Percentiles rank a stretch among this genome's conserved stretches.
Conservation (phyloP, 2,888 invertebrate species). For the Melipona beecheii region DNA sequence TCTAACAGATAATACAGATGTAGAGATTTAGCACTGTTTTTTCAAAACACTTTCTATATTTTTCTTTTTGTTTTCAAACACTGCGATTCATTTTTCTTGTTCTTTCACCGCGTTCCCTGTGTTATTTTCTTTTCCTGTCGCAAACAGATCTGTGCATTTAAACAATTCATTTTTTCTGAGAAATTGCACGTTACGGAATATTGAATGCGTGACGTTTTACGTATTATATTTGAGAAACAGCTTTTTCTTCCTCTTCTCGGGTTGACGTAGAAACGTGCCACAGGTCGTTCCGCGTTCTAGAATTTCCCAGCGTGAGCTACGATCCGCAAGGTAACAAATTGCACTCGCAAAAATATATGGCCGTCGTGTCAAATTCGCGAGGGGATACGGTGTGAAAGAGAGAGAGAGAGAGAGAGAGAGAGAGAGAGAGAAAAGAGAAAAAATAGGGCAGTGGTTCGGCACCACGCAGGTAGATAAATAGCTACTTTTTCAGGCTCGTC, state of each 20-base stretch:
- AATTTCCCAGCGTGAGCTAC: neutral
- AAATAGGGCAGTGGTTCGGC: neutral
- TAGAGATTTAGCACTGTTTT: too few relatives aligned
- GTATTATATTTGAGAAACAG: neutral
- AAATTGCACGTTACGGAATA: neutral
- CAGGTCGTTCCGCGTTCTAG: neutral
- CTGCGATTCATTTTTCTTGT: too few relatives aligned
- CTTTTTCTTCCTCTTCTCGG: neutral
- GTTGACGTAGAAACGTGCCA: neutral
- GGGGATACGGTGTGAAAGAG: neutral
- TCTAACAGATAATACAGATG: too few relatives aligned
- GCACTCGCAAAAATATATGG: neutral
- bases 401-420: too few relatives aligned
- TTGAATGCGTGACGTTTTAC: neutral
- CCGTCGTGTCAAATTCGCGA: constrained; percentile 7
- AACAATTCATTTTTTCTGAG: too few relatives aligned
- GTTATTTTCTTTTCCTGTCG: too few relatives aligned
- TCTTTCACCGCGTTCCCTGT: too few relatives aligned
- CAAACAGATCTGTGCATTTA: too few relatives aligned
- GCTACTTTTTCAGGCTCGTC: constrained; percentile 27
- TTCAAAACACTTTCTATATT: too few relatives aligned
- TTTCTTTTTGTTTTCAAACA: too few relatives aligned
- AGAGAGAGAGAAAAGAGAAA: neutral
- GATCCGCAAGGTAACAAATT: neutral
- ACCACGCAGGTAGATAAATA: constrained; percentile 5